Base-by-base conservation (phyloP, 2,113 vertebrate genomes). In the Peromyscus maniculatus region DNA sequence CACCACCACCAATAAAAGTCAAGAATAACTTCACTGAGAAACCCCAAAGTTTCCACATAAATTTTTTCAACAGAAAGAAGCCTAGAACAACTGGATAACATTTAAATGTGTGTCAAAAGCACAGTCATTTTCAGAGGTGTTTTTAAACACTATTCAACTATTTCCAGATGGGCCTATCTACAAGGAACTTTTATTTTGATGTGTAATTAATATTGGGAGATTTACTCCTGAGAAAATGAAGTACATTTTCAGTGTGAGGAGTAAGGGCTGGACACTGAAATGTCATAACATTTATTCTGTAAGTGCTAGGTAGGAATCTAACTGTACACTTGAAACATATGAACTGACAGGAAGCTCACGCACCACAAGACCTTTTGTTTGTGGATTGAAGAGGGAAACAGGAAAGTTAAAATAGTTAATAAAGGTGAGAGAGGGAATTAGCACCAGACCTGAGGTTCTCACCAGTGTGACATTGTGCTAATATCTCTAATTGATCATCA, bases 61-160 rank as follows among this genome's bases (percentile, higher is more conserved):
- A 4, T 19, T 57, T 91, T 96, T 92, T 67, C 87, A 86, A 5
- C 7, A 79, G 46, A 39, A 66, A 66, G 26, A 79, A 49, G 21
- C 4, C 21, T 52, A 2, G 57, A 84, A 95, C 3, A 91, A 69
- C 13, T 92, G 21, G 26, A 16, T 7, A 67, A 89, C 80, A 33
- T 67, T 87, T 89, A 90, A 91, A 74, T 62, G 39, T 75, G 6
- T 93, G 16, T 80, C 16, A 78, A 67, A 91, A 88, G 36, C 31
- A 8, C 36, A 8, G 17, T 36, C 0, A 12, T 62, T 89, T 91
- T 43, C 77, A 55, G 4, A 57, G 12, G 7, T 1, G 3, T 92
- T 4, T 87, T 28, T 52, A 91, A 91, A 87, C 6, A 62, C 13
- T 75, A 91, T 69, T 91, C n/a, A 93, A 16, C 97, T 84, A 67